Evolutionary conservation across 2,888 invertebrate genomes (phyloP).

Genomic region (Lepeophtheirus nordmannii): DNA sequence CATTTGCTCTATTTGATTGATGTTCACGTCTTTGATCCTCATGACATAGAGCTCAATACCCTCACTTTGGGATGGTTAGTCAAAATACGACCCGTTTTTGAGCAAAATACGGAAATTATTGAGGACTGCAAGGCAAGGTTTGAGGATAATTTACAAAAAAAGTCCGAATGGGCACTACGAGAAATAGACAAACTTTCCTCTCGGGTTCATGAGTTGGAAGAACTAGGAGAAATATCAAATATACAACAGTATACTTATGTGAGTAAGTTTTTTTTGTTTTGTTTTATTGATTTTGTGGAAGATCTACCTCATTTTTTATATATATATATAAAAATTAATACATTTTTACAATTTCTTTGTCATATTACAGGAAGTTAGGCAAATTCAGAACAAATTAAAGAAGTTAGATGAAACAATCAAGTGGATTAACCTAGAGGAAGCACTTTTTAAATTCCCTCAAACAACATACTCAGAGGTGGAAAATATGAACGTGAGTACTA

Average conservation of each 20-base stretch:
- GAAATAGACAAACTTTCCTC: conserved; percentile 57
- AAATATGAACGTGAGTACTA: conserved; percentile 46
- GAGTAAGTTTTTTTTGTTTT: conserved; percentile 26
- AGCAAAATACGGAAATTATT: conserved; percentile 50
- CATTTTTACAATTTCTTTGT: too few relatives aligned
- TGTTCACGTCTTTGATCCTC: conserved; percentile 21
- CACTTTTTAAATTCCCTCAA: conserved; percentile 61
- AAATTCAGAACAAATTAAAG: conserved; percentile 55
- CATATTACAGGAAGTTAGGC: conserved; percentile 35
- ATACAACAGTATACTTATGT: conserved; percentile 52
- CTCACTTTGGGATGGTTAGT: conserved; percentile 65
- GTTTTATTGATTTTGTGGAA: conserved; percentile 13
- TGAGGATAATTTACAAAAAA: conserved; percentile 58
- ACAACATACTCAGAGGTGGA: conserved; percentile 60
- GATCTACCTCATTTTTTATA: too few relatives aligned
- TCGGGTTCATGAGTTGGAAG: conserved; percentile 57
- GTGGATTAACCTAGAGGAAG: conserved; percentile 82
- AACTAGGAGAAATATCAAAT: conserved; percentile 61
- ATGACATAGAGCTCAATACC: conserved; percentile 64
- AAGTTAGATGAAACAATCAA: conserved; percentile 56
- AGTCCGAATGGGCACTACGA: conserved; percentile 51
- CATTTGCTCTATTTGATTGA: conserved; percentile 22
- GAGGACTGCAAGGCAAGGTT: conserved; percentile 67
- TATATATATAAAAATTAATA: too few relatives aligned
- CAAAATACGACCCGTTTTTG: conserved; percentile 62